These are phyloP conservation scores for Chlorocebus sabaeus DNA, from an alignment of 2,113 vertebrate genomes.

Conservation along the genomic window DNA sequence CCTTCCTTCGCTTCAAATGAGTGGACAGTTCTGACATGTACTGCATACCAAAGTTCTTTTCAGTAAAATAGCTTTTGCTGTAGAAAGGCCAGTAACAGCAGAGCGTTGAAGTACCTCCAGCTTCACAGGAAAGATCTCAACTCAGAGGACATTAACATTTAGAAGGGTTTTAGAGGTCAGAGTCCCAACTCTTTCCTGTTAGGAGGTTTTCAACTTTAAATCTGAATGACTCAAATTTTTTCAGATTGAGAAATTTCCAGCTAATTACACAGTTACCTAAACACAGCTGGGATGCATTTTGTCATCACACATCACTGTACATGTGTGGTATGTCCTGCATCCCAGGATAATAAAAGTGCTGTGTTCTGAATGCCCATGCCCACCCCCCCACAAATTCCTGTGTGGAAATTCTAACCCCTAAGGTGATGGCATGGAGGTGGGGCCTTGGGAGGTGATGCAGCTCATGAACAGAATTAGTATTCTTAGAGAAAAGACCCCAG, in stretches of 20 bases:
- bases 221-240: neutral
- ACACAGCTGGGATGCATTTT: accelerated
- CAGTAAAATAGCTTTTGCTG: neutral
- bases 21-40: neutral
- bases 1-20: neutral
- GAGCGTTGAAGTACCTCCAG: accelerated
- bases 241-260: no score
- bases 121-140: no score
- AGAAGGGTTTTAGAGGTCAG: neutral
- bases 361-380: neutral
- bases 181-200: neutral
- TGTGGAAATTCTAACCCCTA: neutral
- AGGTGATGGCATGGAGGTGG: no score
- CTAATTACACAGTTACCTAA: accelerated
- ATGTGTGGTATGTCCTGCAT: neutral
- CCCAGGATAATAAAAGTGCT: neutral
- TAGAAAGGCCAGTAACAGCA: neutral
- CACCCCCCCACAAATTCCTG: neutral
- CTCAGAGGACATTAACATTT: neutral
- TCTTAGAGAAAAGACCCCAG: neutral
- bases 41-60: neutral
- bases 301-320: neutral
- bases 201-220: neutral
- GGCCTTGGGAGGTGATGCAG: no score
- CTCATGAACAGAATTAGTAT: neutral